Conservation (phyloP, 2,888 invertebrate species). For the Dryomyza anilis region DNA sequence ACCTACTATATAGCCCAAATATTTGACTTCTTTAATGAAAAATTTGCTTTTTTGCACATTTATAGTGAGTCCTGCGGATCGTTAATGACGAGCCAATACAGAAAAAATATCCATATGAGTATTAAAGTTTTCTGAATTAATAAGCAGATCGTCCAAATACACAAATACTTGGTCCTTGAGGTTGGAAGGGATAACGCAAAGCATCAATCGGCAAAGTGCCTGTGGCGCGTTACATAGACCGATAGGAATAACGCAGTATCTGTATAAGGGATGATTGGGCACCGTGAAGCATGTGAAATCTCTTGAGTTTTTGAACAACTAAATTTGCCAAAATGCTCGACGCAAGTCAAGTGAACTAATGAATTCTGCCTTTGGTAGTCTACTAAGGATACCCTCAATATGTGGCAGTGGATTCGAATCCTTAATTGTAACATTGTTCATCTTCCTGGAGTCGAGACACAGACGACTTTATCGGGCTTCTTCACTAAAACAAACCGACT, state of each 20-base stretch:
- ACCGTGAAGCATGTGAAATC: constrained; percentile 18
- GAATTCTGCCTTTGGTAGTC: constrained; percentile 29
- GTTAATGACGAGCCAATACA: background rate
- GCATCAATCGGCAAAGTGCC: constrained; percentile 6
- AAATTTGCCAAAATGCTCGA: constrained; percentile 28
- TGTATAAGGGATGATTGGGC: constrained; percentile 1
- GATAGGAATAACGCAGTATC: constrained; percentile 23
- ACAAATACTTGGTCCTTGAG: background rate
- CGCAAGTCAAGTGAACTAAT: constrained; percentile 28
- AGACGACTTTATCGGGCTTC: constrained; percentile 40
- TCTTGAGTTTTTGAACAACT: constrained; percentile 20
- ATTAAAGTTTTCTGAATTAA: background rate
- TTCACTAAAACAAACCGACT: constrained; percentile 22
- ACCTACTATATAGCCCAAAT: constrained; percentile 17
- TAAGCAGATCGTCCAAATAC: constrained; percentile 1
- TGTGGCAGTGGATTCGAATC: constrained; percentile 34
- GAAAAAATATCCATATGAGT: background rate
- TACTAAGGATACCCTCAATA: constrained; percentile 32
- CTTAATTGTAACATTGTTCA: constrained; percentile 41
- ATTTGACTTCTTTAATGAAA: constrained; percentile 1
- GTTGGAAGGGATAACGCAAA: background rate
- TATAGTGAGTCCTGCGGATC: background rate
- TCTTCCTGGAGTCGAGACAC: constrained; percentile 46
- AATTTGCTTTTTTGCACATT: background rate
- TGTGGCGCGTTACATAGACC: constrained; percentile 18